phyloP scores from a whole-genome alignment of 2,113 vertebrate species.

The Scopus umbretta region DNA sequence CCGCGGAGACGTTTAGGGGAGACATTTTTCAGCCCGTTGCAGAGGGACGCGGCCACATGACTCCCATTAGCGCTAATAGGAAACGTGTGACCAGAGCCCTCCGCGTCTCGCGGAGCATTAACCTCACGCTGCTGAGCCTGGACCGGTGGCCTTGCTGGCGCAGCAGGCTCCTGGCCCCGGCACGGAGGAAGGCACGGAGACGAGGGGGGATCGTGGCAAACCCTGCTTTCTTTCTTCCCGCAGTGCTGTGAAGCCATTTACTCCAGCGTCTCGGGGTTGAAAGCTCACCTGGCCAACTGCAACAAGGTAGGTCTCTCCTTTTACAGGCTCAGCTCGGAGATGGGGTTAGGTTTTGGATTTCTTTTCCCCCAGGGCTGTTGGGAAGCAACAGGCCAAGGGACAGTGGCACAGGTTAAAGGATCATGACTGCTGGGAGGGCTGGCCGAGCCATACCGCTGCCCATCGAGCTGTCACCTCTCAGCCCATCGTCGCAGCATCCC shows the following conservation, averaged over 20 bases:
- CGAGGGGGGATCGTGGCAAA: background rate
- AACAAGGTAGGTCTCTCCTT: slow-evolving; percentile 81
- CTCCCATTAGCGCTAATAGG: slow-evolving; percentile 46
- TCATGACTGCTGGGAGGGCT: background rate
- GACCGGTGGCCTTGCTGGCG: background rate
- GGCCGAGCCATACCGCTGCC: background rate
- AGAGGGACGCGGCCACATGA: slow-evolving; percentile 13
- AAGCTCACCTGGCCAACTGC: slow-evolving; percentile 96
- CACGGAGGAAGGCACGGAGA: background rate
- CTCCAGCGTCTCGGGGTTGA: slow-evolving; percentile 95
- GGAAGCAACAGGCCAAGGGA: background rate
- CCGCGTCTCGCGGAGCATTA: background rate
- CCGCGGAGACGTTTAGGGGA: background rate
- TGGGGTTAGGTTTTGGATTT: background rate
- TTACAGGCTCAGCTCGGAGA: background rate
- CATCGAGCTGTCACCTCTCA: background rate
- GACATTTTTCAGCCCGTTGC: background rate
- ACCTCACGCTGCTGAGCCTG: background rate
- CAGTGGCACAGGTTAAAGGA: background rate
- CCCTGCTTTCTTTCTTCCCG: background rate
- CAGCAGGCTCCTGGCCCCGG: background rate
- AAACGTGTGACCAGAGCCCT: slow-evolving; percentile 42
- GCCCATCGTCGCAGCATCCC: accelerated
- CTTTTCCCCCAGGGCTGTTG: accelerated
- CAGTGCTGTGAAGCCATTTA: slow-evolving; percentile 97